Evolutionary conservation across 2,888 invertebrate genomes (phyloP), one percentile per base, ranked within the genome.

Genomic region (Rugalucina vietnamica): DNA sequence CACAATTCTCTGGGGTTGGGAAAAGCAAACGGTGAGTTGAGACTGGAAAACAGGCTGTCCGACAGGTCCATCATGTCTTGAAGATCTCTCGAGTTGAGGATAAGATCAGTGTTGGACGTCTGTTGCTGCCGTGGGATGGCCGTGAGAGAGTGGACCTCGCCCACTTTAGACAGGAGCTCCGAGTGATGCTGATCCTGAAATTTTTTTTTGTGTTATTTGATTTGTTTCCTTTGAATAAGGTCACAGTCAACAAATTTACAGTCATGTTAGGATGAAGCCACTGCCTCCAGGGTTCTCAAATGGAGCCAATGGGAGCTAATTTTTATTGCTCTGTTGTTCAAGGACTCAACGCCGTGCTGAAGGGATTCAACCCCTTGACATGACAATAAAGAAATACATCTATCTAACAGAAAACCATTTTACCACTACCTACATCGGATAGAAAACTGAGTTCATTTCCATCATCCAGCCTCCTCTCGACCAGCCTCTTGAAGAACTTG

Each of bases 1-100:
- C 98, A 97, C 91, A 99, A 98, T 96, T 99, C 99, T 95, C 98
- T 96, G 77, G 98, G 97, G 96, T 99, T 99, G 18, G 99, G 99
- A 95, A 99, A 99, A 87, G 97, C 97, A 95, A 98, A 98, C 10
- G 99, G 98, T 95, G 98, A 95, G 80, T 94, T 95, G 72, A 95
- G 93, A 24, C 93, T 93, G n/a, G 94, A 93, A 90, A 95, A 95
- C 21, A 95, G 91, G 18, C 94, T 94, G 90, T 95, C 95, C 84
- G 94, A 94, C 87, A 95, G 95, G 79, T 95, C 95, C 91, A 90
- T 95, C 86, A 95, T 95, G 80, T 93, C 93, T 86, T 91, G 88
- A 65, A 91, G 84, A 78, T 93, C 93, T 10, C 91, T 86, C 10
- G 89, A 86, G 75, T 88, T 88, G 29, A 92, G 81, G 3, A 88